A percentile compares a stretch with the other conserved stretches of the same genome.
Conservation (phyloP, 1,140 invertebrate genomes). For the Gerris buenoi region DNA sequence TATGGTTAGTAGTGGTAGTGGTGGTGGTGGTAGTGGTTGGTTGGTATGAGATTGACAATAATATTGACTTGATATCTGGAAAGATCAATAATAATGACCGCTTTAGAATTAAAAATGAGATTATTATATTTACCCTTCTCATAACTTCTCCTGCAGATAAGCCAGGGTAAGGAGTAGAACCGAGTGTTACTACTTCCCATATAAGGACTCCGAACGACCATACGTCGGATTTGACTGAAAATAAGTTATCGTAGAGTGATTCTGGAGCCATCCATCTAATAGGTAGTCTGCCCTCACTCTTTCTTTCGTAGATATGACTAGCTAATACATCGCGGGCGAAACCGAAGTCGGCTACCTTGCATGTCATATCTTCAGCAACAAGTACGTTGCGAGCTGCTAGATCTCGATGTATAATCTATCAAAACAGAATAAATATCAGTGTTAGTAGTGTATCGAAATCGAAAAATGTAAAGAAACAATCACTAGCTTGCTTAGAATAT, state of each 20-base stretch:
- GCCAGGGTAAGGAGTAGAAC: slow-evolving; percentile 78
- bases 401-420: slow-evolving; percentile 78
- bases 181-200: slow-evolving; percentile 75
- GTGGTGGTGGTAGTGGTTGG: no score
- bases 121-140: slow-evolving; percentile 26
- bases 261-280: slow-evolving; percentile 88
- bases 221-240: slow-evolving; percentile 78
- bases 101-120: no score
- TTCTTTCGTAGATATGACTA: slow-evolving; percentile 77
- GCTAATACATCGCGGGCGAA: slow-evolving; percentile 71
- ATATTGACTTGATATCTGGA: no score
- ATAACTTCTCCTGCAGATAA: slow-evolving; percentile 69
- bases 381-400: slow-evolving; percentile 80
- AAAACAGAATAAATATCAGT: slow-evolving; percentile 8
- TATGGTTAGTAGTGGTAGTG: no score
- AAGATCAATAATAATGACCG: no score
- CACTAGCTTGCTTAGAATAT: no score
- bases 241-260: slow-evolving; percentile 79
- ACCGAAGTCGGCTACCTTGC: slow-evolving; percentile 89
- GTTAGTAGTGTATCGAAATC: no score
- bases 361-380: slow-evolving; percentile 69
- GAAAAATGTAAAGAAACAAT: no score
- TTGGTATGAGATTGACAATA: no score
- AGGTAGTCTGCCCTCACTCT: slow-evolving; percentile 61
- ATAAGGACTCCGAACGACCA: slow-evolving; percentile 87